Base-by-base conservation (phyloP, 2,113 vertebrate genomes). In the Felis chaus region DNA sequence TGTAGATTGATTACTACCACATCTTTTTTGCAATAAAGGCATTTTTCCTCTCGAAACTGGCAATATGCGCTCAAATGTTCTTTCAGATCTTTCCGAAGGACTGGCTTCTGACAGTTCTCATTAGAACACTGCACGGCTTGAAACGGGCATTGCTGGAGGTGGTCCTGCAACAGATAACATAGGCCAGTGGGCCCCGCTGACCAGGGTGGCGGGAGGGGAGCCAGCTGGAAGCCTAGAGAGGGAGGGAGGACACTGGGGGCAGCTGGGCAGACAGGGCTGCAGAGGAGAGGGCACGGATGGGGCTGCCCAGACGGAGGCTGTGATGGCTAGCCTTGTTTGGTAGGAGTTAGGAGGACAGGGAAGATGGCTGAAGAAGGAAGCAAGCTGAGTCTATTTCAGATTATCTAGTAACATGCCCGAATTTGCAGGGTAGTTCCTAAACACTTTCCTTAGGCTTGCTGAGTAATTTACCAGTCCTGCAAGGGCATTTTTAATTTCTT, bases 71-170 rank as follows among this genome's bases (percentile, higher is more conserved):
- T 98, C 92, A 99, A 84, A 69, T 99, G 99, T 16, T 99, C 98
- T 69, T 98, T 97, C 94, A 99, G 41, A 61, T 99, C 98, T 94
- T 98, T 99, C 68, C 99, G 98, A 63, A 98, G 97, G 91, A 99
- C 89, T 36, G 96, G 95, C 36, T 99, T 99, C n/a, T 0, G 96
- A 84, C 99, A 99, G 45, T 98, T 98, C 83, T 98, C 97, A 18
- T 99, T 99, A 48, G 97, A 97, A 96, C 99, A 99, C 0, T 80
- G 97, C 84, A 99, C 78, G 0, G 63, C 89, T 98, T 99, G 99
- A 97, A 99, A 99, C 16, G 96, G 88, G 96, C 99, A 99, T 65
- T 99, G 98, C 65, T 98, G 99, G 76, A 99, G 99, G 81, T 99
- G 99, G 36, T 99, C 99, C 99, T 99, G 98, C 39, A 97, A 98